Base-by-base conservation (phyloP, 1,140 invertebrate genomes). In the Drosophila sproati region DNA sequence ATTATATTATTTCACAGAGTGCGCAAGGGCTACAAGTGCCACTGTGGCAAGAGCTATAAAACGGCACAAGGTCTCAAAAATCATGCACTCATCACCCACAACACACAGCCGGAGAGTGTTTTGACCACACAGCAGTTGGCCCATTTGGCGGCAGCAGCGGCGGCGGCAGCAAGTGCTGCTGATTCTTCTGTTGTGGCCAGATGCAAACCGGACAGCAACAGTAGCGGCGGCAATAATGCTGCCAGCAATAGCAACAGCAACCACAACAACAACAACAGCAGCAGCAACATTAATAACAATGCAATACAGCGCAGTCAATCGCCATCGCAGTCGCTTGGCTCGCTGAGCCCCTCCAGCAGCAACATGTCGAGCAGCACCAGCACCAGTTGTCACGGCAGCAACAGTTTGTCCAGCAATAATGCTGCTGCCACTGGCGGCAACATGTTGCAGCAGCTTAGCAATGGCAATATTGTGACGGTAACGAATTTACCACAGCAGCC, bases 11-110 rank as follows among this genome's bases (percentile, higher is more conserved):
- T 66, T n/a, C 34, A 67, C 74, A 96, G 96, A 93, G 93, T 96
- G 78, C 95, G 94, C 88, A 97, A 97, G 93, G 94, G 94, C 4
- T 96, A 95, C 92, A 96, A 96, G 90, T 97, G 96, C 93, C 95
- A 95, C 85, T 97, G 96, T 93, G 96, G 96, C 60, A 97, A 97
- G 93, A 96, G 95, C 91, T 97, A 97, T 93, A 96, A 96, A 91
- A 96, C 96, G 51, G 93, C 94, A 8, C 95, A 96, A 92, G 96
- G 96, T 35, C 93, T 97, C 75, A 96, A 96, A 81, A 95, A 94
- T 78, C 96, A 97, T 86, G 94, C 94, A 3, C 91, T 94, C 51
- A 79, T 94, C 2, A 94, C 95, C 75, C 95, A 96, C 91, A 94
- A 93, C 55, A 64, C 82, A 43, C 91, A 92, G 59, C 89, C 82